A percentile compares a stretch with the other conserved stretches of the same genome.
phyloP scores from a whole-genome alignment of 2,113 vertebrate species.

The Gallinago paraguaiae region DNA sequence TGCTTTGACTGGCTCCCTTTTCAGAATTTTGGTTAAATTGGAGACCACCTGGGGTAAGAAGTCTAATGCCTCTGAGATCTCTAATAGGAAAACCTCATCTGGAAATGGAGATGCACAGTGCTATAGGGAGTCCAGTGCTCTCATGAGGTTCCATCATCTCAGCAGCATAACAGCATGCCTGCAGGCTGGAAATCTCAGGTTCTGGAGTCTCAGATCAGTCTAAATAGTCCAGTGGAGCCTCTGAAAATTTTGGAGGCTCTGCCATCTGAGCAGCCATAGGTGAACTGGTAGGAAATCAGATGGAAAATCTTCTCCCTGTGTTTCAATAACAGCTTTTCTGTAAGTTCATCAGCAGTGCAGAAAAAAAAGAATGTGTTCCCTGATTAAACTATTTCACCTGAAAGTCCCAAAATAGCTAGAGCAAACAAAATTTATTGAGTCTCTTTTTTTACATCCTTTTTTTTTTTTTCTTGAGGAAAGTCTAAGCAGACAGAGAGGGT shows the following conservation, averaged over 20 bases:
- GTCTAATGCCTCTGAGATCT: background rate
- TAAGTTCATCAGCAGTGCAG: background rate
- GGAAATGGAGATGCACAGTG: background rate
- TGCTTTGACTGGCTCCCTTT: background rate
- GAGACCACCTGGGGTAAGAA: background rate
- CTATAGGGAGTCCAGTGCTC: background rate
- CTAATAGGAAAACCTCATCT: background rate
- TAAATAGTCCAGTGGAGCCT: background rate
- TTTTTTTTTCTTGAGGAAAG: background rate
- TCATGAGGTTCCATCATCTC: background rate
- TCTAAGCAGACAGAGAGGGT: background rate
- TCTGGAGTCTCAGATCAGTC: background rate
- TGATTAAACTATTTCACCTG: background rate
- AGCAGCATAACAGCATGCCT: background rate
- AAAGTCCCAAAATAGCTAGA: background rate
- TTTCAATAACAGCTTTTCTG: background rate
- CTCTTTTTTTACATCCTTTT: too few species aligned
- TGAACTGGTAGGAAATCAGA: background rate
- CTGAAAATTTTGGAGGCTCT: background rate
- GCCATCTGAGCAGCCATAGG: background rate
- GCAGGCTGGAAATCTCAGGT: background rate
- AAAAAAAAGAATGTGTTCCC: background rate
- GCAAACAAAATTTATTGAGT: background rate
- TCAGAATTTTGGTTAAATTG: background rate
- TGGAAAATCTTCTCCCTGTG: background rate